Base-by-base conservation (phyloP, 2,888 invertebrate species). In the Chrysodeixis includens region DNA sequence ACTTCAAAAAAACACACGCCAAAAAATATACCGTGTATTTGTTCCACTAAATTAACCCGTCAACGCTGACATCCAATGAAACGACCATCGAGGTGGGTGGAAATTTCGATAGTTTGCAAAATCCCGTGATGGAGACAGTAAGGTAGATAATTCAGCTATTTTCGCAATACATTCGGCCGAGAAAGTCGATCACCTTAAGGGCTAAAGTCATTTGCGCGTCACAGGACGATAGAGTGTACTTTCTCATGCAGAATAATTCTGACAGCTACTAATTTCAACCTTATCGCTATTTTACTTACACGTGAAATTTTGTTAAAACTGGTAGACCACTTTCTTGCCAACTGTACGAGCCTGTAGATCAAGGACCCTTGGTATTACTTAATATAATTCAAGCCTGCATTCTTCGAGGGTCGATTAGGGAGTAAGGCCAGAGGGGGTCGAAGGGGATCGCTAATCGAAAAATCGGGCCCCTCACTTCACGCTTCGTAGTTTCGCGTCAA, bases 371-470 rank as follows among this genome's bases (percentile, higher is more conserved):
- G 78, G 85, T 87, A 89, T 82, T 85, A 86, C 88, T 87, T 89
- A 87, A 90, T 89, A 88, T 88, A 86, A 90, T 89, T 88, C 86
- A 83, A 83, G 83, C 80, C 72, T 71, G 80, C 86, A 86, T 86
- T 86, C 85, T 81, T 81, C 69, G 77, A 72, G 78, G 78, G 76
- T 81, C 79, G 83, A 85, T 84, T 84, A 82, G 76, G 75, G 52
- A 74, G 79, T 76, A 56, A 6, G 26, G 26, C 6, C 26, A 26
- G 26, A 4, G 26, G 26, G 26, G 26, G 26, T 69, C 74, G 56
- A 64, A 66, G 69, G 69, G 79, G 78, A 76, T 72, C 69, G 71
- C 76, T 84, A 84, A 86, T 86, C 85, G 83, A 84, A 84, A 83
- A 83, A 78, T 79, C 74, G 68, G 66, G 73, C 67, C 18, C 46